phyloP scores from a whole-genome alignment of 2,797 vertebrate species.

The Artibeus jamaicensis region DNA sequence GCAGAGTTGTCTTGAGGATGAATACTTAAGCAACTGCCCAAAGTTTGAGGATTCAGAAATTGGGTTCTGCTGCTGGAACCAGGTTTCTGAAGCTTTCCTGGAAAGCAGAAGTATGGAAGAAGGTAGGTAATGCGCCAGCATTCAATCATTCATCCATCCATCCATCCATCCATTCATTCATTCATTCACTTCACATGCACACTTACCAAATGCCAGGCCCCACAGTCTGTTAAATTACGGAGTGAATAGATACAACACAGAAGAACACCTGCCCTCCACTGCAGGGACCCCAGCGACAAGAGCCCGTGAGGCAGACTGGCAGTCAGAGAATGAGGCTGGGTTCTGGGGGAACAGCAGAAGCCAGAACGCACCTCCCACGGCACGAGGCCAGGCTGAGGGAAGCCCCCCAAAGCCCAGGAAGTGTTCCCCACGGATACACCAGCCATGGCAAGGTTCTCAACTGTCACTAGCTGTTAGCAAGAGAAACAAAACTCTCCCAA shows the following conservation, averaged over 20 bases:
- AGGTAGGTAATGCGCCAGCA: rapidly evolving
- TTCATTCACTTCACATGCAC: not conserved
- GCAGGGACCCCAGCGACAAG: not conserved
- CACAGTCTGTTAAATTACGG: not conserved
- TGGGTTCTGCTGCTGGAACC: not conserved
- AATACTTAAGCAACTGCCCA: not conserved
- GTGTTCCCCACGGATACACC: not conserved
- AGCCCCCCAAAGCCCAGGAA: not conserved
- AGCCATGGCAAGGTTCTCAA: not conserved
- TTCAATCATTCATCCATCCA: not conserved
- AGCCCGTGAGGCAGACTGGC: not conserved
- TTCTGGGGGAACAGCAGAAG: no score
- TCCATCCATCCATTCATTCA: not conserved
- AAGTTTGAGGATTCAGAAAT: not conserved
- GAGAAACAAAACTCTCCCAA: not conserved
- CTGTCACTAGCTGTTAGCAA: not conserved
- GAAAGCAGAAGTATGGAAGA: not conserved
- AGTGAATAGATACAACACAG: rapidly evolving
- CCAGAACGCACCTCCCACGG: rapidly evolving
- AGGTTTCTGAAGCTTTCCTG: not conserved
- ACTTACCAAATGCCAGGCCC: no score
- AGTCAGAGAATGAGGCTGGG: not conserved
- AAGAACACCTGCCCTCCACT: not conserved
- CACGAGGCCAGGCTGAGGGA: no score
- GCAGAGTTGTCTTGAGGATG: not conserved